Base-by-base conservation (phyloP, 1,140 invertebrate genomes). In the Macrobrachium rosenbergii region DNA sequence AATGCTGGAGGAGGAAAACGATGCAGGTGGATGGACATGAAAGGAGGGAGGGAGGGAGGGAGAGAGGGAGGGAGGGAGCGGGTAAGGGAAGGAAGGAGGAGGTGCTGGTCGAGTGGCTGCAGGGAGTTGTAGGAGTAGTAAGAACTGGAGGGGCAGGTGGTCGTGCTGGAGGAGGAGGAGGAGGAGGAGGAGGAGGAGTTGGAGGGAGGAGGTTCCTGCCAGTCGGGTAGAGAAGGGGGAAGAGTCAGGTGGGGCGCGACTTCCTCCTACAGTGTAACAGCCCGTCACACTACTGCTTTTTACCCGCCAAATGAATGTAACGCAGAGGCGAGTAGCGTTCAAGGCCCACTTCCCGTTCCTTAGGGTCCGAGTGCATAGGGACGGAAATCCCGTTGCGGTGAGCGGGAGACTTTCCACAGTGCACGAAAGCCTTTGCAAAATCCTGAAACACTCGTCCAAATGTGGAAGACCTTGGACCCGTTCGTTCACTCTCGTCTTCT, bases 401-500 rank as follows among this genome's bases (percentile, higher is more conserved):
- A 23, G 21, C 67, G 67, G 43, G 37, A 75, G 59, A 58, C 64
- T 82, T 69, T 63, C 63, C 45, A 63, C 58, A 63, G 64, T 21
- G 67, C 63, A 21, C 80, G 80, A 82, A 72, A 60, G 37, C 37
- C 43, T 45, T 67, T 82, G 80, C 63, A 63, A 82, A 72, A 58
- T 64, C 69, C 69, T 72, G 63, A 52, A 12, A 82, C 63, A 23
- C 80, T 82, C 63, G 80, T 82, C 63, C 69, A 75, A 58, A 73
- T 67, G 67, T 83, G 82, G 45, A 43, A 75, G 82, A 73, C 82
- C 82, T 83, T 83, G 82, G 82, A 59, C 82, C 72, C 64, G 82
- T 83, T 83, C 82, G 82, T 83, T 83, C 82, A 83, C 82, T 83
- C 82, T 83, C 82, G 82, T 83, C 82, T 83, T 83, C 82, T 64